phyloP scores from a whole-genome alignment of 2,888 invertebrate genomes.

The Thalpophila matura region DNA sequence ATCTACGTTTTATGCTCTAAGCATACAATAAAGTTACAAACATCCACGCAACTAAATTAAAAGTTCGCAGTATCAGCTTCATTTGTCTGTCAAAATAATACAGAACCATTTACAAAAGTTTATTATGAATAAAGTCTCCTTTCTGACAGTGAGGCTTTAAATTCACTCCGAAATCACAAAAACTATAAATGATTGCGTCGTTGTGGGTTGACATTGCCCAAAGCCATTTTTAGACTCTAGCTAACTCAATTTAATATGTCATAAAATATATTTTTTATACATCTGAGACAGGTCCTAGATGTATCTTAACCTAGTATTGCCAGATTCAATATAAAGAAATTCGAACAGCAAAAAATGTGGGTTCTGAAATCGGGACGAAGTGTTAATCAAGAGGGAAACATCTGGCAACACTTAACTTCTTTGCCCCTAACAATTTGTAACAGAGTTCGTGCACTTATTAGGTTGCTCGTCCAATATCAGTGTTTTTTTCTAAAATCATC shows the following conservation, averaged over 20 bases:
- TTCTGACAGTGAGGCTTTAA: constrained; percentile 9
- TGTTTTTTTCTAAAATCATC: constrained; percentile 34
- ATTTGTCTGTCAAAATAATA: not conserved
- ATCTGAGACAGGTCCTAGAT: constrained; percentile 8
- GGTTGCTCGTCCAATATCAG: constrained; percentile 22
- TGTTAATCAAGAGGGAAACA: constrained; percentile 57
- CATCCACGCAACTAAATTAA: not conserved
- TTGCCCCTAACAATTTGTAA: constrained; percentile 53
- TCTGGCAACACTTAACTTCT: constrained; percentile 59
- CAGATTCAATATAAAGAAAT: constrained; percentile 44
- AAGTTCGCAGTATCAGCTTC: not conserved
- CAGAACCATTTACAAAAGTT: not conserved
- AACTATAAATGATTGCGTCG: not conserved
- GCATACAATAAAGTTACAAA: too few species aligned
- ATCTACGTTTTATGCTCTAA: not conserved
- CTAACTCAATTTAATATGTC: constrained; percentile 2
- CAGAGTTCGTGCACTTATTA: constrained; percentile 47
- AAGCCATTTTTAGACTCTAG: not conserved
- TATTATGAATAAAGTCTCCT: not conserved
- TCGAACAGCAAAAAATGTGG: constrained; percentile 41
- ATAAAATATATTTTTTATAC: constrained; percentile 25
- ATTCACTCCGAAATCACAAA: constrained; percentile 12
- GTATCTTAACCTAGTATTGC: constrained; percentile 22
- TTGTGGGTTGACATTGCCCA: not conserved
- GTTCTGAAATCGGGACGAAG: constrained; percentile 47